Conservation (phyloP, 2,113 vertebrate genomes). For the Fregetta grallaria region DNA sequence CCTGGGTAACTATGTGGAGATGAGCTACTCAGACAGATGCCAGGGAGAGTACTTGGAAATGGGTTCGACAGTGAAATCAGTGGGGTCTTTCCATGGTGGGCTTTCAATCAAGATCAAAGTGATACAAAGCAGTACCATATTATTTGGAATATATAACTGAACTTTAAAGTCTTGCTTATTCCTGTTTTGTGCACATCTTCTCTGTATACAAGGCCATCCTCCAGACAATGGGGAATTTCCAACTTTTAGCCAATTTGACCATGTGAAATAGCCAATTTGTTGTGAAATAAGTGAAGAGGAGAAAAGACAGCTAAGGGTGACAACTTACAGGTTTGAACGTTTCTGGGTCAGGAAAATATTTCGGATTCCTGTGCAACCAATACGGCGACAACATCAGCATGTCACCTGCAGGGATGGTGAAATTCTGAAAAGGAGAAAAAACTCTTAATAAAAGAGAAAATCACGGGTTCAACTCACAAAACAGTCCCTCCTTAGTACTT, state of each 20-base stretch:
- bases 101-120: not conserved
- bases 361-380: constrained; percentile 83
- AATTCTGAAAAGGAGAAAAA: constrained; percentile 74
- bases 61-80: not conserved
- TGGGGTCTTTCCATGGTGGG: not conserved
- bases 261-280: not conserved
- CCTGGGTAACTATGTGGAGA: not conserved
- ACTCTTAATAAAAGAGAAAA: not conserved
- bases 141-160: not conserved
- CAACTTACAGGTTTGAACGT: constrained; percentile 81
- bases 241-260: not conserved
- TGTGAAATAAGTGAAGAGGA: not conserved
- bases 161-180: not conserved
- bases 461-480: not conserved
- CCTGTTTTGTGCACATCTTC: not conserved
- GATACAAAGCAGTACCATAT: not conserved
- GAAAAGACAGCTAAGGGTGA: not conserved
- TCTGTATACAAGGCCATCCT: not conserved
- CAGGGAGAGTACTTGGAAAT: not conserved
- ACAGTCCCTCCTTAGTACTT: not conserved
- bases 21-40: not conserved
- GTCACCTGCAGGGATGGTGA: constrained; percentile 80
- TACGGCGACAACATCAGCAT: constrained; percentile 83
- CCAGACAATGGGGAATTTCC: not conserved
- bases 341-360: constrained; percentile 82